Conservation (phyloP, 1,140 invertebrate species). For the Semibalanus balanoides region DNA sequence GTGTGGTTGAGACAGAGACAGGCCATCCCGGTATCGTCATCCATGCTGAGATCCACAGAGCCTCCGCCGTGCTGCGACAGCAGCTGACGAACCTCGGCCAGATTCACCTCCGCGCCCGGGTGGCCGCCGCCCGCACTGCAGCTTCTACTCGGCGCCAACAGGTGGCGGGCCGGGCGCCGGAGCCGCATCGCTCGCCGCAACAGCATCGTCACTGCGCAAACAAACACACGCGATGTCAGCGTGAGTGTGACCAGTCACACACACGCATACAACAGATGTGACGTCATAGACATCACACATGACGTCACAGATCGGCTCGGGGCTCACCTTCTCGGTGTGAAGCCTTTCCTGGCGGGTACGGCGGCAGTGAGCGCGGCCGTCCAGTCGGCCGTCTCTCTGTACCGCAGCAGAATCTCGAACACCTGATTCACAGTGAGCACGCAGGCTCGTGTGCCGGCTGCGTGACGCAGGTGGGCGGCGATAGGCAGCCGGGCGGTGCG, state of each 20-base stretch:
- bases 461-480: not conserved
- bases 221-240: not conserved
- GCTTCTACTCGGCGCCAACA: not conserved
- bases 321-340: not conserved
- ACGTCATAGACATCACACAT: no score
- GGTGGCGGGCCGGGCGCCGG: not conserved
- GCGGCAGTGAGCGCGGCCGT: not conserved
- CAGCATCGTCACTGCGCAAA: not conserved
- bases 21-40: constrained; percentile 34
- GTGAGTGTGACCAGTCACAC: not conserved
- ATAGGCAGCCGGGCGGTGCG: not conserved
- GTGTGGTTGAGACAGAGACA: constrained; percentile 33
- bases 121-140: not conserved
- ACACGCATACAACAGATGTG: not conserved
- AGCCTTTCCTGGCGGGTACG: not conserved
- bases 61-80: constrained; percentile 28
- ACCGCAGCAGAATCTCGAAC: not conserved
- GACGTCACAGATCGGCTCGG: no score
- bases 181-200: not conserved
- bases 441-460: not conserved
- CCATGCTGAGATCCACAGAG: constrained; percentile 29
- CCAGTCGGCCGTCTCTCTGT: not conserved
- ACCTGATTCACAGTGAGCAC: not conserved
- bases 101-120: not conserved
- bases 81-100: constrained; percentile 19